Base-by-base conservation (phyloP, 2,888 invertebrate genomes). In the Chloroclysta siterata region DNA sequence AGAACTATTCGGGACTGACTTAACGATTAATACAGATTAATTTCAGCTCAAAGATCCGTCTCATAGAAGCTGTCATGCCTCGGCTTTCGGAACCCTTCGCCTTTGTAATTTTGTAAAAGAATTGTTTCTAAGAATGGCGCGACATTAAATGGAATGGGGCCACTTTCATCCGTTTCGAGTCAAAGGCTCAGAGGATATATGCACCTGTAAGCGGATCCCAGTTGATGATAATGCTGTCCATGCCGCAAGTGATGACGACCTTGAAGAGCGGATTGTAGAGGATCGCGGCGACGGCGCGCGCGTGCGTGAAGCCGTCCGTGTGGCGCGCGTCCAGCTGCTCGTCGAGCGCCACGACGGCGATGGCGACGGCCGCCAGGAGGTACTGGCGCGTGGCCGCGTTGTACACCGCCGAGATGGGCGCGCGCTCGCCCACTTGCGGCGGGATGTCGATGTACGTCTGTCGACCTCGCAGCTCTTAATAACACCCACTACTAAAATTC, bases 171-270 rank as follows among this genome's bases (percentile, higher is more conserved):
- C 5, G 10, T 2, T 36, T 6, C 6, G 42, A 42, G 5, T 42
- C 5, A 42, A 14, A 14, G n/a, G n/a, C 5, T 5, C 29, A 14
- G 42, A 6, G n/a, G 42, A n/a, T n/a, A n/a, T n/a, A 15, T 15
- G 44, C 46, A 51, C 62, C 55, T 33, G 54, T 94, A 85, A 95
- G 94, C 0, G 96, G 95, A 82, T 97, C 95, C 97, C 97, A 98
- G 28, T 96, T 95, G 72, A 96, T 96, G 63, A 98, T 96, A 68
- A 95, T 95, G 69, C 97, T 97, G 79, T 97, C 97, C 81, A 95
- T 88, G 60, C 97, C 97, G 57, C 96, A 96, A 0, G 97, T 96
- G 61, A 97, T 94, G 68, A 97, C 93, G 68, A 95, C 93, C 79
- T 95, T 94, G 76, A 96, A 97, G 1, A 97, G 92, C 14, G 95